Evolutionary conservation across 2,797 vertebrate species (phyloP).

Genomic region (Clarias fuscus): DNA sequence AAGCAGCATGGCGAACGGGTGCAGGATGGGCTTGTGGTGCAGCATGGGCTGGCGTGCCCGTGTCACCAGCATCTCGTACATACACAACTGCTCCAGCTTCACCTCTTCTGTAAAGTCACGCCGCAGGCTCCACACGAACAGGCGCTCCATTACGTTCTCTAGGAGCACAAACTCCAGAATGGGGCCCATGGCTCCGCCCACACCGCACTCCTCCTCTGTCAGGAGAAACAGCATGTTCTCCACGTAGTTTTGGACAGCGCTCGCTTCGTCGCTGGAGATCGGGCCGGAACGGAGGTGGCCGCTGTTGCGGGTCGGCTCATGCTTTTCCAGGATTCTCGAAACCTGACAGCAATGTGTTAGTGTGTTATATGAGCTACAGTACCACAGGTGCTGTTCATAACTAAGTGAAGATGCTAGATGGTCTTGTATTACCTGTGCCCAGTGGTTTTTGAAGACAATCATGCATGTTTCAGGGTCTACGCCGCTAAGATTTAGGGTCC

Average conservation of each 20-base stretch:
- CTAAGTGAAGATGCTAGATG: not conserved
- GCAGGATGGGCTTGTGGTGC: slow-evolving; percentile 91
- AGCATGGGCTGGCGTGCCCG: slow-evolving; percentile 91
- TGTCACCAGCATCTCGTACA: slow-evolving; percentile 90
- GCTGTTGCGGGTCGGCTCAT: slow-evolving; percentile 82
- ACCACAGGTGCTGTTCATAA: not conserved
- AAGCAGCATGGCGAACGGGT: slow-evolving; percentile 93
- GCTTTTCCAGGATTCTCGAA: slow-evolving; percentile 90
- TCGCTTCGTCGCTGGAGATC: slow-evolving; percentile 88
- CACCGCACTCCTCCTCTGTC: slow-evolving; percentile 86
- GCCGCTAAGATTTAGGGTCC: slow-evolving; percentile 81
- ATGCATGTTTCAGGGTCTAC: slow-evolving; percentile 96
- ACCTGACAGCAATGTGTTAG: slow-evolving; percentile 72
- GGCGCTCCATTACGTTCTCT: slow-evolving; percentile 94
- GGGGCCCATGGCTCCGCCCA: slow-evolving; percentile 88
- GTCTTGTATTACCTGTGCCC: slow-evolving; percentile 82
- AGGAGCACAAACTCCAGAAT: slow-evolving; percentile 95
- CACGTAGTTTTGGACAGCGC: slow-evolving; percentile 95
- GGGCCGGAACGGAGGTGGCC: slow-evolving; percentile 55
- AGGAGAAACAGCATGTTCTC: slow-evolving; percentile 95
- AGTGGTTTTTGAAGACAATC: slow-evolving; percentile 97
- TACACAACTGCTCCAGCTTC: slow-evolving; percentile 91
- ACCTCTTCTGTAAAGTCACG: slow-evolving; percentile 92
- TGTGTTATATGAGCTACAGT: not conserved
- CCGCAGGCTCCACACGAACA: slow-evolving; percentile 94